Percentiles rank a stretch among this genome's conserved stretches.
Conservation (phyloP, 1,140 invertebrate genomes). For the Galleria mellonella region DNA sequence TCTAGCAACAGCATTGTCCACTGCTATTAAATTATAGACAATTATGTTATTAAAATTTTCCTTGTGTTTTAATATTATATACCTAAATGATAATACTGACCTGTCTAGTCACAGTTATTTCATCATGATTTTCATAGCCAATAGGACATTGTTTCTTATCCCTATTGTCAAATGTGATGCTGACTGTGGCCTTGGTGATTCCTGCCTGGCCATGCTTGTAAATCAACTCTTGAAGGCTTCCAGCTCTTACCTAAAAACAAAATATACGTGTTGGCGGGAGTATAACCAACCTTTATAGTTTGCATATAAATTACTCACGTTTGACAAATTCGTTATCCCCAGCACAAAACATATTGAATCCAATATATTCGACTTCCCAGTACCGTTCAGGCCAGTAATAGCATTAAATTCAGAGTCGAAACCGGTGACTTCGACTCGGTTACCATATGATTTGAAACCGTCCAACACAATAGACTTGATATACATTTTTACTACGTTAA, state of each 20-base stretch:
- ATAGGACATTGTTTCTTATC: conserved; percentile 90
- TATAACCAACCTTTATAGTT: not conserved
- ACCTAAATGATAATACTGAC: no score
- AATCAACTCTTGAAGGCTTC: conserved; percentile 94
- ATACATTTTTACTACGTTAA: conserved; percentile 80
- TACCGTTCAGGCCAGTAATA: conserved; percentile 98
- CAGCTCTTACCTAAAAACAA: conserved; percentile 86
- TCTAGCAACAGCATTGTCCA: no score
- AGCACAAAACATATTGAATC: conserved; percentile 99
- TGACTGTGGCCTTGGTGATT: conserved; percentile 96
- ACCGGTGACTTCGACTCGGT: conserved; percentile 92
- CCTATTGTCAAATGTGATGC: conserved; percentile 95
- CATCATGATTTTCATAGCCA: conserved; percentile 94
- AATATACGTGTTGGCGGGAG: conserved; percentile 17
- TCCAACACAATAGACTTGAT: conserved; percentile 96
- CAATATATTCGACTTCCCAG: conserved; percentile 99
- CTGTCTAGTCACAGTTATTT: conserved; percentile 96
- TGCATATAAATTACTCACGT: conserved; percentile 77
- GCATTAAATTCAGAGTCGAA: conserved; percentile 98
- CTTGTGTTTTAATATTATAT: no score
- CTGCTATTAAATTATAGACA: no score
- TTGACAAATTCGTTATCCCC: conserved; percentile 94
- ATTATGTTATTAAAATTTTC: no score
- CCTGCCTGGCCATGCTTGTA: conserved; percentile 98
- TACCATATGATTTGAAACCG: conserved; percentile 99